Evolutionary conservation across 1,140 invertebrate genomes (phyloP).

Genomic region (Sitodiplosis mosellana): DNA sequence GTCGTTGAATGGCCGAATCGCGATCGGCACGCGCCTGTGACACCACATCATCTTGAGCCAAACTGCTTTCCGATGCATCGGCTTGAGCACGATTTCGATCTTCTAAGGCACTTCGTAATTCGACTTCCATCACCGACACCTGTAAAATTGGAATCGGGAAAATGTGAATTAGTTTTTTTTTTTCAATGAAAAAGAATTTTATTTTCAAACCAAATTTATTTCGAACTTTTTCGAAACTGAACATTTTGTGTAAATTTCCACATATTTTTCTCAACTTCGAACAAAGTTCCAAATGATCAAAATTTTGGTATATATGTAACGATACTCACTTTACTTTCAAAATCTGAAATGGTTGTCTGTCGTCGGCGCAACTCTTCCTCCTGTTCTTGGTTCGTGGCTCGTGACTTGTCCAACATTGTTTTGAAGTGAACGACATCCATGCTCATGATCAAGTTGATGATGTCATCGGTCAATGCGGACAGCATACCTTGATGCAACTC

Average conservation of each 20-base stretch:
- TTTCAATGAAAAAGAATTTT: no score
- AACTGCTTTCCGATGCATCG: constrained; percentile 44
- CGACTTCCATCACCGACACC: constrained; percentile 63
- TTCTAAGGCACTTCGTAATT: constrained; percentile 56
- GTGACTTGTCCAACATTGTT: constrained; percentile 59
- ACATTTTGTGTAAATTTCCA: no score
- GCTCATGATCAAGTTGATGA: constrained; percentile 48
- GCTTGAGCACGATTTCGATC: constrained; percentile 60
- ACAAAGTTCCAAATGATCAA: no score
- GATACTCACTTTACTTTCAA: constrained; percentile 59
- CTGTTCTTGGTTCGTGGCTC: constrained; percentile 49
- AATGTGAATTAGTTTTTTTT: background rate
- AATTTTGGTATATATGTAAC: no score
- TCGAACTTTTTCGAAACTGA: no score
- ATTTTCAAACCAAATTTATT: no score
- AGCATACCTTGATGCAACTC: constrained; percentile 34
- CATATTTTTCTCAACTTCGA: no score
- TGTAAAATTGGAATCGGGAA: constrained; percentile 21
- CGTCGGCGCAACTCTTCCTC: constrained; percentile 63
- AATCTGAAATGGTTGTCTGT: constrained; percentile 56
- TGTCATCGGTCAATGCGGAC: constrained; percentile 43
- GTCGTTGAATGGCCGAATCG: constrained; percentile 69
- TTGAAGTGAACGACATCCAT: constrained; percentile 57
- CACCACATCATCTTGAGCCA: constrained; percentile 63
- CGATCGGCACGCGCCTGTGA: constrained; percentile 61